Evolutionary conservation across 1,140 invertebrate species (phyloP), one percentile per base, ranked within the genome.

Genomic region (Pachyrhynchus sulphureomaculatus): DNA sequence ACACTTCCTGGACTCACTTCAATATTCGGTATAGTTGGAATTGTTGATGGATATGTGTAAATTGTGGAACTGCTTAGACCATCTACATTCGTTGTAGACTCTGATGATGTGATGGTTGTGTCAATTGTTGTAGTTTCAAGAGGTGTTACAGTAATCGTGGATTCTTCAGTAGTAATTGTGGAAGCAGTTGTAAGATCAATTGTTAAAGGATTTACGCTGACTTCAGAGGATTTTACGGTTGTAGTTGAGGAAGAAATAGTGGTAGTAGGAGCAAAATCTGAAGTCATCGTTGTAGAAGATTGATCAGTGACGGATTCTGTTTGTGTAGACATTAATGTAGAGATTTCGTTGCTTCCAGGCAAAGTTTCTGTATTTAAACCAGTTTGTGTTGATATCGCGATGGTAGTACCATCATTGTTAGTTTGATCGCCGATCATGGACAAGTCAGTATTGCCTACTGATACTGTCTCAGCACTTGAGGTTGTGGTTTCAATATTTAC

Each of bases 1-100:
- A 72, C 69, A 64, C 69, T 72, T 49, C 59, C 69, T 42, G 74
- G 71, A 69, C 73, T 73, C 68, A 73, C 70, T 68, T 72, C 61
- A 48, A 75, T 68, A 36, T 59, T 72, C n/a, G 54, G 23, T n/a
- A 67, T 24, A 29, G 57, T 61, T 39, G 66, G 64, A 54, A 68
- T 13, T 13, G 69, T 70, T 20, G 68, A 61, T 8, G 56, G 58
- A 29, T 57, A 20, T 34, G 62, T 53, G 45, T 54, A 41, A 21
- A 55, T 52, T 15, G 44, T 54, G 24, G 54, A 47, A 51, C 39
- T 13, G 24, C 15, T 55, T 29, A 39, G 29, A 39, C 33, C 57
- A 13, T 24, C 47, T 10, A 39, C 36, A 2, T 37, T 56, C 1
- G 24, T 42, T 41, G n/a, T 29, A 34, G 13, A 21, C 12, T 58